Percentiles rank a stretch among this genome's conserved stretches.
Conservation (phyloP, 2,888 invertebrate genomes). For the Hirtodrosophila cameraria region DNA sequence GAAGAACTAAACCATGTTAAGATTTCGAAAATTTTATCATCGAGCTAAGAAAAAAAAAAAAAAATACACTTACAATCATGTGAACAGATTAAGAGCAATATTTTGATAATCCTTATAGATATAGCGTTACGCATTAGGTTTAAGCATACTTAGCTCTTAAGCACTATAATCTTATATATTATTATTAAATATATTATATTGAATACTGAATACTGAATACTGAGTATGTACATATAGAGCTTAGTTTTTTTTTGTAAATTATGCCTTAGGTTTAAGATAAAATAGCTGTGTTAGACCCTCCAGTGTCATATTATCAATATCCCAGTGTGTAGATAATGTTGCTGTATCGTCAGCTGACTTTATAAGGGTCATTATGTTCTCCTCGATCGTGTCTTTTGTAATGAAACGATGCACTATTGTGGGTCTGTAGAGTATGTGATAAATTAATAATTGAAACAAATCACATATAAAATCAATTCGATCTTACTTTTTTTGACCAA, state of each 20-base stretch:
- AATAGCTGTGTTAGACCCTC: conserved; percentile 69
- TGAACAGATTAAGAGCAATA: conserved; percentile 40
- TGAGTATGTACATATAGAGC: not conserved
- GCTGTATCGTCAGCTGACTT: conserved; percentile 81
- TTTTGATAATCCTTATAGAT: conserved; percentile 28
- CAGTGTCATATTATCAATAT: conserved; percentile 75
- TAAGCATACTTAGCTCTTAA: not conserved
- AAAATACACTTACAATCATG: not conserved
- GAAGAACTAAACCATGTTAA: not conserved
- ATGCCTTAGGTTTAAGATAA: conserved; percentile 36
- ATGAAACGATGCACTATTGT: conserved; percentile 90
- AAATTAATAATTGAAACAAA: not conserved
- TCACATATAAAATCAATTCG: not conserved
- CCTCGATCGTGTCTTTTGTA: conserved; percentile 89
- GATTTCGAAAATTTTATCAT: conserved; percentile 47
- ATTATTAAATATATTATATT: conserved; percentile 3
- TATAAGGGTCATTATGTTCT: conserved; percentile 85
- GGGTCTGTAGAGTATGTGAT: conserved; percentile 78
- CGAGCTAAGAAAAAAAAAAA: too few species aligned
- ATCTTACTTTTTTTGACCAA: conserved; percentile 89
- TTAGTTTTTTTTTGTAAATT: not conserved
- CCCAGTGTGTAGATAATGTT: conserved; percentile 74
- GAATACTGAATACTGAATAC: too few species aligned
- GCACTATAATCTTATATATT: not conserved
- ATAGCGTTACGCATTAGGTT: conserved; percentile 14